Evolutionary conservation across 2,797 vertebrate genomes (phyloP).

Genomic region (Cynodonichthys magdalenae): DNA sequence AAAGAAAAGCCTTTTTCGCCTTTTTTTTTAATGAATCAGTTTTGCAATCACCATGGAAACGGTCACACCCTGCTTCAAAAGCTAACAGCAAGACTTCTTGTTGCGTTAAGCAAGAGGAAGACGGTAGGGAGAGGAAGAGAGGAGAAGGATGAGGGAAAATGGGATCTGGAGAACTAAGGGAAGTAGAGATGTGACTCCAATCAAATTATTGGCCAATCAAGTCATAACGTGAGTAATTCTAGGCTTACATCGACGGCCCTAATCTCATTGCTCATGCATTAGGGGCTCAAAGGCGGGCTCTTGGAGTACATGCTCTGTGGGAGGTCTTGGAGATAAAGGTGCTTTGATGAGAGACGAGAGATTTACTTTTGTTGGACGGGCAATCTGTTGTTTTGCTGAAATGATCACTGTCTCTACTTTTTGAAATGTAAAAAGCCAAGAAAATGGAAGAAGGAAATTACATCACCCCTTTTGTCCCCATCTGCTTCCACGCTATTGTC

Average conservation of each 20-base stretch:
- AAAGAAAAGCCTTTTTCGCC: conserved; percentile 22
- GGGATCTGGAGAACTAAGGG: conserved; percentile 65
- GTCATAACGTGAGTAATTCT: conserved; percentile 91
- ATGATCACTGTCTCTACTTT: conserved; percentile 38
- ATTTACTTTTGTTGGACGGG: conserved; percentile 21
- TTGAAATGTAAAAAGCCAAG: conserved; percentile 39
- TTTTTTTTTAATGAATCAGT: conserved; percentile 35
- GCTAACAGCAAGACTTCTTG: conserved; percentile 54
- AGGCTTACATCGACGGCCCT: conserved; percentile 85
- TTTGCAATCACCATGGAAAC: conserved; percentile 82
- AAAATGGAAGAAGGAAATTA: conserved; percentile 38
- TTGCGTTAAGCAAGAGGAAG: conserved; percentile 47
- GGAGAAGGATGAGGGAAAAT: conserved; percentile 37
- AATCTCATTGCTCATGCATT: conserved; percentile 92
- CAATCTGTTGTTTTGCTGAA: conserved; percentile 38
- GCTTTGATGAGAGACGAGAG: conserved; percentile 61
- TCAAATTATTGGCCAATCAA: conserved; percentile 93
- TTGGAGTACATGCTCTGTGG: conserved; percentile 53
- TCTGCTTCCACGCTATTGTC: conserved; percentile 62
- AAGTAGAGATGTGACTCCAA: conserved; percentile 89
- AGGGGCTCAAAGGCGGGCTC: conserved; percentile 69
- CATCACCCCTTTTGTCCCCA: conserved; percentile 52
- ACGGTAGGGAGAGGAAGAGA: neutral
- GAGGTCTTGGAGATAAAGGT: conserved; percentile 55
- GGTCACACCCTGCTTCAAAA: conserved; percentile 72